Evolutionary conservation across 2,888 invertebrate species (phyloP), one percentile per base, ranked within the genome.

Genomic region (Orthosia gothica): DNA sequence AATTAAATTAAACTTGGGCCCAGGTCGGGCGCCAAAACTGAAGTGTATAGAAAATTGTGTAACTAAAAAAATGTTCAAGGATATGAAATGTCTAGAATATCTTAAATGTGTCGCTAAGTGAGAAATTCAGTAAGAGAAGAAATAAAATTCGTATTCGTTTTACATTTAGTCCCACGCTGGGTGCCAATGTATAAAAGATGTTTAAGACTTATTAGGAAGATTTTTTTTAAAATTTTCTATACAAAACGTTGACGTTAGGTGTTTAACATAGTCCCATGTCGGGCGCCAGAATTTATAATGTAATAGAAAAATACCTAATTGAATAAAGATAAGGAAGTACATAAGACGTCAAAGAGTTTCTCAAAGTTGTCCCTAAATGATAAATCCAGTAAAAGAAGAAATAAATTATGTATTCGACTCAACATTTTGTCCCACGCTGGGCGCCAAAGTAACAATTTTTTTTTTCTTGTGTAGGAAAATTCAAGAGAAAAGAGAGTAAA

Each of bases 111-210:
- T 13, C 5, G 7, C 1, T 16, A 12, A 26, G 7, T 20, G 32
- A 23, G 23, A 73, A 32, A 7, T 32, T 32, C 32, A 32, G 32
- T 32, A 32, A 32, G 7, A 49, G 12, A 52, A 61, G 23, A 32
- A 61, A 55, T 55, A n/a, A 47, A 55, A n/a, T 20, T 49, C 23
- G n/a, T 40, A 32, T 26, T 45, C 0, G 4, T 55, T 74, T 55
- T 9, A n/a, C 45, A n/a, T n/a, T 9, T 23, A 2, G 58, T 13
- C 73, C 47, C 62, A 47, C 18, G 49, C 49, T 78, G 79, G 67
- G 79, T 20, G 80, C 73, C 63, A 40, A 9, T 26, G 26, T 26
- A 26, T 40, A 76, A 69, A 76, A 32, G 0, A 20, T 18, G 23
- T 52, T 32, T 18, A 23, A 26, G 16, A 23, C 12, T 49, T 0